Conservation (phyloP, 2,888 invertebrate species). For the Catocala sponsa region DNA sequence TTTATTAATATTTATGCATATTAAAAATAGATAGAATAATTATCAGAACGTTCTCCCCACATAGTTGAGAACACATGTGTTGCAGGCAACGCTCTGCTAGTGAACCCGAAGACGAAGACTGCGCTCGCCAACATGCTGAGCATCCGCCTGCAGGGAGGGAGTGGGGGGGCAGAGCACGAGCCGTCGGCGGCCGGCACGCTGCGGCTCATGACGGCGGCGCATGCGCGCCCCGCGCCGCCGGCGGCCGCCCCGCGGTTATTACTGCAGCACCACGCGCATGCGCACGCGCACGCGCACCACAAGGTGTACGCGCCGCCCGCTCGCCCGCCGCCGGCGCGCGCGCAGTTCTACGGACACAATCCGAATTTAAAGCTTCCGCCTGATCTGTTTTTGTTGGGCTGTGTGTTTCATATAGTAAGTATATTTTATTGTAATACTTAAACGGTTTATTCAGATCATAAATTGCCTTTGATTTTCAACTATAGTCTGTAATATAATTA, state of each 20-base stretch:
- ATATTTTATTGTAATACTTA: not conserved
- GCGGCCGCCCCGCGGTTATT: constrained; percentile 50
- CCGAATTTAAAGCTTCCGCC: constrained; percentile 96
- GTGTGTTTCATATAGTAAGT: constrained; percentile 95
- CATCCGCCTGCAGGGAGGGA: constrained; percentile 89
- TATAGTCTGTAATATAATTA: too few species aligned
- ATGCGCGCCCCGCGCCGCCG: constrained; percentile 83
- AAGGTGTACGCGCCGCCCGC: constrained; percentile 81
- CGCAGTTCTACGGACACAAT: constrained; percentile 97
- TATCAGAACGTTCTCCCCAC: not conserved
- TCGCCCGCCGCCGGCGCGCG: constrained; percentile 89
- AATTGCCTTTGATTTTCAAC: too few species aligned
- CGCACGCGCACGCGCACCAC: constrained; percentile 48
- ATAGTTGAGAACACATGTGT: constrained; percentile 26
- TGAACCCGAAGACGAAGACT: constrained; percentile 97
- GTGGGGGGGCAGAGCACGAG: constrained; percentile 79
- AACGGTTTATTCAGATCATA: too few species aligned
- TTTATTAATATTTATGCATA: too few species aligned
- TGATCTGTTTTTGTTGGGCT: constrained; percentile 96
- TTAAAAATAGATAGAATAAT: not conserved
- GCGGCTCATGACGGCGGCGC: constrained; percentile 95
- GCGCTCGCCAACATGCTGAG: constrained; percentile 98
- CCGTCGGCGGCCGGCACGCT: constrained; percentile 91
- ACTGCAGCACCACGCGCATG: constrained; percentile 43
- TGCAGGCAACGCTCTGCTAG: constrained; percentile 88